Evolutionary conservation across 2,888 invertebrate genomes (phyloP), one percentile per base, ranked within the genome.

Genomic region (Eledone cirrhosa): DNA sequence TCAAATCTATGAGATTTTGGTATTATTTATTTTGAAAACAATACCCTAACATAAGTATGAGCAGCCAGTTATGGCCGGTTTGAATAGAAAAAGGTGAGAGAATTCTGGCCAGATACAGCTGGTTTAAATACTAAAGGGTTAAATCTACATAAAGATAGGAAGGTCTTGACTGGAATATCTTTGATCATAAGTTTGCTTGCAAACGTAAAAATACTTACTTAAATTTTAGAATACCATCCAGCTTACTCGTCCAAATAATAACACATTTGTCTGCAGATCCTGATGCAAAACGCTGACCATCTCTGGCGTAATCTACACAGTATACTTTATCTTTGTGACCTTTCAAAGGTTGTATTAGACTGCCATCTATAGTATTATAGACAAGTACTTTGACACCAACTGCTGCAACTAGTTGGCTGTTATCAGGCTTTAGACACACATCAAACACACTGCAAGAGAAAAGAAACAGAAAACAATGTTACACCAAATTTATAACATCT

Each of bases 181-280:
- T n/a, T n/a, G n/a, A n/a, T n/a, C n/a, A n/a, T n/a, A n/a, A n/a
- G n/a, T n/a, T n/a, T n/a, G n/a, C n/a, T n/a, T n/a, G n/a, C n/a
- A n/a, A n/a, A n/a, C n/a, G 11, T 41, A 63, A 78, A 24, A 53
- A 77, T 24, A 92, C 94, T 93, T 92, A 97, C 96, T 95, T 95
- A 91, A 98, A 99, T 92, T 98, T 98, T 4, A 99, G 92, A 83
- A 98, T 94, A 31, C 98, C 98, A 92, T 98, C 98, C 87, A 99
- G 93, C 91, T 97, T 97, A 48, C 95, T 95, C 0, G 96, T 97
- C 99, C 99, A 99, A 84, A 99, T 96, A 82, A 99, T 99, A 75
- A 99, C 98, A 90, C 95, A 95, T 92, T 98, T 98, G 90, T 99
- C 99, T 3, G 97, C 96, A 87, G 97, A 95, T 1, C 99, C 99